Evolutionary conservation across 2,888 invertebrate genomes (phyloP), one percentile per base, ranked within the genome.

Genomic region (Biston betularia): DNA sequence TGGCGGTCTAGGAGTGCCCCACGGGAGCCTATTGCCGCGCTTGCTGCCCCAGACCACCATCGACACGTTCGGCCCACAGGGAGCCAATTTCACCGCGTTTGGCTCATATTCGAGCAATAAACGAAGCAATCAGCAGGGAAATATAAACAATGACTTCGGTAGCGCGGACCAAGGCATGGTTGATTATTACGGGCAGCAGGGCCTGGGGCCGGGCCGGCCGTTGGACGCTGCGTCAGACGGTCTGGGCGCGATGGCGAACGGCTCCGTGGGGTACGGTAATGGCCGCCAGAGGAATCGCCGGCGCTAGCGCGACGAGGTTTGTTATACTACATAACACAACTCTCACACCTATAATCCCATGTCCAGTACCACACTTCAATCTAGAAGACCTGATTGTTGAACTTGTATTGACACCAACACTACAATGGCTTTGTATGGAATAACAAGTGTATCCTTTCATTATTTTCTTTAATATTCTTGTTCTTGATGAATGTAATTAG

Each of bases 231-330:
- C 84, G 56, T 86, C 81, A 73, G 81, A 75, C 67, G 83, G 84
- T 79, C 78, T 79, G 75, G 85, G 82, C 69, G 88, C 88, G 88
- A 84, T 78, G 89, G 87, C 87, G 70, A 88, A 89, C 81, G 91
- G 92, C 88, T 90, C 92, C 87, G 84, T 90, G 93, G 93, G 93
- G 91, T 92, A 92, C 88, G 83, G 83, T 83, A 88, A 88, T 76
- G 90, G 92, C 93, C 93, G 93, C 91, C 93, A 92, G 92, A 90
- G 92, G 84, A 89, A 90, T 85, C 92, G 89, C 85, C 93, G 91
- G 78, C 91, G 92, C 86, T 93, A 92, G 89, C 84, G 80, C 74
- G 83, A 81, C 77, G 93, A 93, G 93, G 93, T 93, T 92, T 93
- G 93, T 93, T 79, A 87, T 49, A 58, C 58, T 58, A 54, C 89